phyloP scores from a whole-genome alignment of 2,113 vertebrate genomes.

The Ophthalmotilapia sp. region DNA sequence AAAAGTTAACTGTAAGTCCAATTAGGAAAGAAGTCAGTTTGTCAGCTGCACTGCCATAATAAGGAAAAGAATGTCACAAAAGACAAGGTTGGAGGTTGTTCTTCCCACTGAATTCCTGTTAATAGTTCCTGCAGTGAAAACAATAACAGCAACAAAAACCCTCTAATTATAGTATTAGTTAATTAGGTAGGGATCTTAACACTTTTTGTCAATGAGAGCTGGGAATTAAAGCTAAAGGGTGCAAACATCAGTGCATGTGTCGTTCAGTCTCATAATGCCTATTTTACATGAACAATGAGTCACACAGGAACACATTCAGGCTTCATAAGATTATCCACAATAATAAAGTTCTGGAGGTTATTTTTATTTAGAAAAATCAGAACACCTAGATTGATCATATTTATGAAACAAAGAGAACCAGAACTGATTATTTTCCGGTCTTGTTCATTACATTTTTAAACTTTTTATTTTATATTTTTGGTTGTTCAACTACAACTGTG shows the following conservation, averaged over 20 bases:
- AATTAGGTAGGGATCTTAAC: background rate
- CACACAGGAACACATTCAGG: background rate
- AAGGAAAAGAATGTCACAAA: constrained; percentile 18
- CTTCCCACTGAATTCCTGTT: background rate
- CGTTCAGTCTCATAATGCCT: background rate
- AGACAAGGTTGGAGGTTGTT: constrained; percentile 30
- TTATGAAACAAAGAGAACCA: background rate
- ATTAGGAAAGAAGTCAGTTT: background rate
- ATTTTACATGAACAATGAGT: background rate
- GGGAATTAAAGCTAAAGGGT: background rate
- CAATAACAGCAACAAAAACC: constrained; percentile 13
- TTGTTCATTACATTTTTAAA: background rate
- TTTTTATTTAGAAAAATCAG: background rate
- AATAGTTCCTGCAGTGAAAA: constrained; percentile 12
- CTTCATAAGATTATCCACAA: background rate
- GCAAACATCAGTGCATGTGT: background rate
- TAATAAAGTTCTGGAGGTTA: background rate
- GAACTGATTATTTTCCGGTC: background rate
- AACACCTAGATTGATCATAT: background rate
- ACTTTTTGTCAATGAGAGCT: background rate
- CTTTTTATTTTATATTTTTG: background rate
- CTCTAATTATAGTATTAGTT: constrained; percentile 15
- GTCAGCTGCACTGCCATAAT: background rate
- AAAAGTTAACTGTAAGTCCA: background rate
- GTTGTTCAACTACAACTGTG: background rate